phyloP scores from a whole-genome alignment of 2,888 invertebrate genomes.

The Cremastinae sp. region DNA sequence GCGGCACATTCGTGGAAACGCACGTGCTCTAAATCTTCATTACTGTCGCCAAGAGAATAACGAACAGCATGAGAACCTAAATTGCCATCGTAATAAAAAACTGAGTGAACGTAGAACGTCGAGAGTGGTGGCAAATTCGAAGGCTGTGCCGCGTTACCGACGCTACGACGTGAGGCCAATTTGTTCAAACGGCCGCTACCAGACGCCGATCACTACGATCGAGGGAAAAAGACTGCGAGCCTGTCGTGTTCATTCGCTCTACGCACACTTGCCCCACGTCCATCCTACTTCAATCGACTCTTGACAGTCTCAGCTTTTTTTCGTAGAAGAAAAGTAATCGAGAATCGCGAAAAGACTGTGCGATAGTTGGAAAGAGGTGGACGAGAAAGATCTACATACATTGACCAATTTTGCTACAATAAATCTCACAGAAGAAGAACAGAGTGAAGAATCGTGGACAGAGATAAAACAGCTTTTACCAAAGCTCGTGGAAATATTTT shows the following conservation, averaged over 20 bases:
- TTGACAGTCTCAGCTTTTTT: conserved; percentile 18
- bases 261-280: conserved; percentile 60
- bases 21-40: conserved; percentile 49
- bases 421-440: not conserved
- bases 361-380: not conserved
- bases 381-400: not conserved
- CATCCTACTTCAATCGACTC: conserved; percentile 38
- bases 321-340: not conserved
- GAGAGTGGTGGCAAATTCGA: conserved; percentile 44
- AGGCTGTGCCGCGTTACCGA: conserved; percentile 54
- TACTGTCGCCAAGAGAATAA: conserved; percentile 36
- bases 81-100: conserved; percentile 9
- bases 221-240: conserved; percentile 58
- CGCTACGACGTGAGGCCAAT: conserved; percentile 61
- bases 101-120: conserved; percentile 40
- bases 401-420: not conserved
- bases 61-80: conserved; percentile 34
- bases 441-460: not conserved
- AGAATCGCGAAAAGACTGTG: not conserved
- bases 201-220: conserved; percentile 28
- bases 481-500: not conserved
- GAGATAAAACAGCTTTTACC: conserved; percentile 2
- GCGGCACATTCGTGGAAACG: conserved; percentile 53
- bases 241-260: conserved; percentile 63
- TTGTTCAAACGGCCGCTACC: conserved; percentile 35